Conservation (phyloP, 1,140 invertebrate genomes). For the Cydia splendana region DNA sequence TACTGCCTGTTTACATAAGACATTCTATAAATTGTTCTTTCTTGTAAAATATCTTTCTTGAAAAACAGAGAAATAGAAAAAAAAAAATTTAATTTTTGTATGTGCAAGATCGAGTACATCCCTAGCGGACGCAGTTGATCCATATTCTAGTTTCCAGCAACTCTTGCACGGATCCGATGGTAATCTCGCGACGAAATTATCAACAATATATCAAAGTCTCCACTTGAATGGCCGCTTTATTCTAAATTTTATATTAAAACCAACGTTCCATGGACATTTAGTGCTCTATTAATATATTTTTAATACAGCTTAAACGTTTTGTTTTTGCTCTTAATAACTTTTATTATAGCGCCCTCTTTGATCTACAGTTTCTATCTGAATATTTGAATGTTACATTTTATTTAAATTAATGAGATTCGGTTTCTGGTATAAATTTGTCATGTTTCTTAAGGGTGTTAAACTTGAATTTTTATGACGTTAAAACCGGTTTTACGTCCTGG, state of each 20-base stretch:
- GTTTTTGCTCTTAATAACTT: constrained; percentile 63
- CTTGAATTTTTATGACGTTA: constrained; percentile 41
- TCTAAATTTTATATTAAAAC: constrained; percentile 57
- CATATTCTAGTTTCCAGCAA: constrained; percentile 40
- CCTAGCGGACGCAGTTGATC: constrained; percentile 43
- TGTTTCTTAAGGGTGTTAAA: constrained; percentile 35
- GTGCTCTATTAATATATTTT: constrained; percentile 69
- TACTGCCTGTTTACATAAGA: constrained; percentile 3
- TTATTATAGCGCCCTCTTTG: constrained; percentile 49
- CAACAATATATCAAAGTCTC: constrained; percentile 66
- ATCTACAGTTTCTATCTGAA: constrained; percentile 56
- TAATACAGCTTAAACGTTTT: constrained; percentile 68
- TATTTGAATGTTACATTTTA: constrained; percentile 40
- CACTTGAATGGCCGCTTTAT: constrained; percentile 37
- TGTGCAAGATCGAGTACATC: constrained; percentile 31
- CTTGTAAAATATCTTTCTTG: too few relatives aligned
- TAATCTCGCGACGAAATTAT: constrained; percentile 56
- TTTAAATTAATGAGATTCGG: constrained; percentile 48
- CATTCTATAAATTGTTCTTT: too few relatives aligned
- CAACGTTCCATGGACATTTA: constrained; percentile 59
- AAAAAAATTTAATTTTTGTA: neutral
- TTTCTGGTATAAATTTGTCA: constrained; percentile 47
- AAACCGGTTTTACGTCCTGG: constrained; percentile 30
- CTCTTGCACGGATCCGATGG: constrained; percentile 48
- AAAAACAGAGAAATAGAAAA: too few relatives aligned